Evolutionary conservation across 2,797 vertebrate species (phyloP), one percentile per base, ranked within the genome.

Genomic region (Babyrousa celebensis): DNA sequence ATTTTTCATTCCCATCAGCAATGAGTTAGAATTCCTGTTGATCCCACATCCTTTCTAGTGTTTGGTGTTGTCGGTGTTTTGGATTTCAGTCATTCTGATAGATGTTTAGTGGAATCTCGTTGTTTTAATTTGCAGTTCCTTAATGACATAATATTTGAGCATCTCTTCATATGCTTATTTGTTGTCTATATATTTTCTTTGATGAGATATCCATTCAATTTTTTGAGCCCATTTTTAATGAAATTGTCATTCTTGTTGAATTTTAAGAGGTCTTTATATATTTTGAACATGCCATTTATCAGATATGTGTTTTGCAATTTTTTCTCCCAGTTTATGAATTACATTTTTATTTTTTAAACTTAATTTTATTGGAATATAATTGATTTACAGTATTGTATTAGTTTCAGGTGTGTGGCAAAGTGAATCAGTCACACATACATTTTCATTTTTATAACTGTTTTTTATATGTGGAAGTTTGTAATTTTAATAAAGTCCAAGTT

Each of bases 391-490:
- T 48, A 48, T 48, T 48, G 43, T 48, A 48, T 48, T 48, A 6
- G 43, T 48, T 48, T 48, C 9, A 48, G 43, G 43, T 48, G 43
- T 48, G 9, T 10, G 9, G 43, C 43, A 48, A 48, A 48, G 43
- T 48, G 6, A 48, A 10, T 48, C 43, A 48, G 9, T 48, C 43
- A 7, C 1, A 48, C 9, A 48, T 48, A 48, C 43, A 1, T 58
- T 75, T 95, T 77, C 12, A 71, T 60, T 96, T 70, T 78, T n/a
- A 56, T 70, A 89, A 75, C 3, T 32, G 16, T 23, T 78, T 95
- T 71, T 32, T 17, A 63, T 54, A 89, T 17, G 14, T 25, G 68
- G n/a, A 83, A 43, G 25, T 84, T 94, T 78, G 18, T 48, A 43
- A 62, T 85, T 89, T 85, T 85, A 92, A 75, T 84, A 6, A 78